Conservation (phyloP, 37 sponge, comb jelly and placozoan genomes). For the Theonella swinhoei region DNA sequence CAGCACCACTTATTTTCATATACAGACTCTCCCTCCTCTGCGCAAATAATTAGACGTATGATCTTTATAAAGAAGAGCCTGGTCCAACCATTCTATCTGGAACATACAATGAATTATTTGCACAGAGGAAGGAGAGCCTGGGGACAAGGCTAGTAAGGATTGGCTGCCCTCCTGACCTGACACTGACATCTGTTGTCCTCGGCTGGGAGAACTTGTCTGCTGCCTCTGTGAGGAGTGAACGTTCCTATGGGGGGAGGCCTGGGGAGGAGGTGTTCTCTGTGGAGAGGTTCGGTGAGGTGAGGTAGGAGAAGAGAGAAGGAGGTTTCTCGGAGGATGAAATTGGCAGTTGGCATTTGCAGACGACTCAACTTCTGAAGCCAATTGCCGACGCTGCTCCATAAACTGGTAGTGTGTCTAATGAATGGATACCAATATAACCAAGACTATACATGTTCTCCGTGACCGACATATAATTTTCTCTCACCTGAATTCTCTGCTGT, state of each 20-base stretch:
- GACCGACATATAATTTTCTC: not conserved
- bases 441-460: not conserved
- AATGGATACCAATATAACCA: not conserved
- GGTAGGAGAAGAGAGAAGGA: not conserved
- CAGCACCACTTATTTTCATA: no score
- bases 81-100: no score
- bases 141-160: no score
- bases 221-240: not conserved
- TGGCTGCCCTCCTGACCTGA: no score
- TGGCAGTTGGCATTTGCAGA: not conserved
- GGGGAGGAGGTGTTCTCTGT: no score
- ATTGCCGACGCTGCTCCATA: slow-evolving; percentile 37
- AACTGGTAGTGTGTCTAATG: slow-evolving; percentile 50
- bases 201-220: not conserved
- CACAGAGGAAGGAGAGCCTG: no score
- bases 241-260: not conserved
- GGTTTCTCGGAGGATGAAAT: not conserved
- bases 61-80: no score
- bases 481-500: slow-evolving; percentile 46
- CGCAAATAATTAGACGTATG: no score
- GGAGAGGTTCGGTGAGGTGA: not conserved
- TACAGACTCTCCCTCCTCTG: no score
- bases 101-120: no score
- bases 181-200: no score
- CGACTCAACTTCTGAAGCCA: not conserved